Conservation (phyloP, 2,888 invertebrate genomes). For the Eledona agricola region DNA sequence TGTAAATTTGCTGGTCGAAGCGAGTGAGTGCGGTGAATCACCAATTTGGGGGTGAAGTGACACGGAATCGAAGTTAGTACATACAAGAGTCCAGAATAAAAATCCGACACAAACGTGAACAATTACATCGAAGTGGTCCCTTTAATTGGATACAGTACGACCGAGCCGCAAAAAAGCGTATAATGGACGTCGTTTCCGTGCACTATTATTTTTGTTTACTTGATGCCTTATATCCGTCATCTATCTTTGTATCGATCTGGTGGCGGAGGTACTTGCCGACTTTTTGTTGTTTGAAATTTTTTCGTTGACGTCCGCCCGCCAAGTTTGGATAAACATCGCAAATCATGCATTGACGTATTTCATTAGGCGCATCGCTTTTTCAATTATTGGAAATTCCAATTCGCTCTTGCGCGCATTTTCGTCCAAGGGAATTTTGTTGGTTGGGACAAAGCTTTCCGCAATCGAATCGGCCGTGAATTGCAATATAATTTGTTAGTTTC, state of each 20-base stretch:
- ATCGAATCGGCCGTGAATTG: too few relatives aligned
- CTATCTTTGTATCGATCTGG: slow-evolving; percentile 7
- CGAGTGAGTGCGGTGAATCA: slow-evolving; percentile 22
- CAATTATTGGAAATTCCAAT: too few relatives aligned
- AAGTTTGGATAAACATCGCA: slow-evolving; percentile 5
- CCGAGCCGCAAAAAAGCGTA: too few relatives aligned
- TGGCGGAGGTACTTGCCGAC: slow-evolving; percentile 10
- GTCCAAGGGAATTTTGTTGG: too few relatives aligned
- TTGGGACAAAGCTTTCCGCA: too few relatives aligned
- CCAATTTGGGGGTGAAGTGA: slow-evolving; percentile 22
- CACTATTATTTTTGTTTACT: slow-evolving; percentile 24
- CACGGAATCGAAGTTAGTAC: slow-evolving; percentile 7
- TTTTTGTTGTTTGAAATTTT: slow-evolving; percentile 14
- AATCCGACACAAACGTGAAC: slow-evolving; percentile 15
- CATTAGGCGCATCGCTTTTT: slow-evolving; percentile 1
- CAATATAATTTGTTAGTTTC: too few relatives aligned
- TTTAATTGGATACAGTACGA: too few relatives aligned
- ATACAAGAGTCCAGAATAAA: slow-evolving; percentile 2
- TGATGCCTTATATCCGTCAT: slow-evolving; percentile 21
- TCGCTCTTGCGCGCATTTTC: too few relatives aligned
- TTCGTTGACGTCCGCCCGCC: slow-evolving; percentile 5
- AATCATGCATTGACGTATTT: slow-evolving; percentile 4
- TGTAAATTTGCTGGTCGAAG: slow-evolving; percentile 25
- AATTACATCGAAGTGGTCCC: too few relatives aligned
- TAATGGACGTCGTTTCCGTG: too few relatives aligned